Evolutionary conservation across 1,140 invertebrate genomes (phyloP), one percentile per base, ranked within the genome.

Genomic region (Eupristina koningsbergeri): DNA sequence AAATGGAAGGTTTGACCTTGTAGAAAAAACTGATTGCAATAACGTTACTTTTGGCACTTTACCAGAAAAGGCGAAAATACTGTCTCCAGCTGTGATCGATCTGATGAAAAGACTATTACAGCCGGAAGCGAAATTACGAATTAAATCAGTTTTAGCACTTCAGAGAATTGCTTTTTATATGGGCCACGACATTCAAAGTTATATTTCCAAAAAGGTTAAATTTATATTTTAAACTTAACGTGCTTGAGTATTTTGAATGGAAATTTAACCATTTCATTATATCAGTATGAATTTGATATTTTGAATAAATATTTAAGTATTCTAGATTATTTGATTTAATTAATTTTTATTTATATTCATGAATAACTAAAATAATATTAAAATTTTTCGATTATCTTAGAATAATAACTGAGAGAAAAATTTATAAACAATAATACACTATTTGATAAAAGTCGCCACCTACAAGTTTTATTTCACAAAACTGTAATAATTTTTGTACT

Each of bases 121-220:
- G 78, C 88, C 89, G 0, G 91, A 93, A 67, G 92, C 93, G 8
- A 84, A 86, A 71, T 75, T 88, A 36, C 88, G 93, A 75, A 86
- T 94, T 13, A 89, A 89, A 81, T 91, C 91, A 13, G 84, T 93
- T 8, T 85, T 91, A 5, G 87, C 86, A 6, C 87, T 94, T 45
- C 91, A 93, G 85, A 88, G 90, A 76, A 91, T 92, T 73, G 91
- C 92, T n/a, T 93, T 93, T 87, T 94, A 91, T 86, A 91, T 93
- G 89, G 91, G 91, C 34, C 86, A 91, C 74, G 89, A 92, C 83
- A 86, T 93, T 75, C 86, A 86, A 29, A 88, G 86, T 85, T 92
- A 90, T 50, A 87, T 86, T 41, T 64, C 82, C 34, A 92, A 91
- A 84, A 88, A 91, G 86, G 91, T 92, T 81, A 84, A 76, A 45